phyloP scores from a whole-genome alignment of 64 coral and sea anemone species.

The Montipora sp. region DNA sequence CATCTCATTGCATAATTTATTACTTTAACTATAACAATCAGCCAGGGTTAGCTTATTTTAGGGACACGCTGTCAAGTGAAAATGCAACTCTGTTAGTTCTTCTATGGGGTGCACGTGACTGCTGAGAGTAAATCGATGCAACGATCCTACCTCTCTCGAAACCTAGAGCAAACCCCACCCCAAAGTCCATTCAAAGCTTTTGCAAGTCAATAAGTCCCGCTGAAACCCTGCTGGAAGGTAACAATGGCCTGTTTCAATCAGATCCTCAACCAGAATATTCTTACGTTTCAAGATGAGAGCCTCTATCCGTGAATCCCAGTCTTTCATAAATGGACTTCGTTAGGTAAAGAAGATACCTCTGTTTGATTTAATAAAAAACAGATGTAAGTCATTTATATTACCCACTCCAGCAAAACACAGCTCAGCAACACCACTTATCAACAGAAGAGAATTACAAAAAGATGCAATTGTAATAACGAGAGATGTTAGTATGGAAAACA shows the following conservation, averaged over 20 bases:
- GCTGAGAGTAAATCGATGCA: background rate
- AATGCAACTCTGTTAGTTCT: background rate
- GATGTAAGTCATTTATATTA: too few species aligned
- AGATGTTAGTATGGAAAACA: too few species aligned
- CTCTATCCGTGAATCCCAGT: constrained; percentile 53
- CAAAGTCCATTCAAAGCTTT: too few species aligned
- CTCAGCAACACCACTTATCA: background rate
- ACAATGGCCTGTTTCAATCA: too few species aligned
- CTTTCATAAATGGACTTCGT: constrained; percentile 10
- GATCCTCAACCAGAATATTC: background rate
- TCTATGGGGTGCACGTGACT: background rate
- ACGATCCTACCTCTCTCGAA: background rate
- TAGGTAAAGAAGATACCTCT: constrained; percentile 67
- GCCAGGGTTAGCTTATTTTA: too few species aligned
- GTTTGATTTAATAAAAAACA: background rate
- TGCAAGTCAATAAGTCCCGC: background rate
- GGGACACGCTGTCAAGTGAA: background rate
- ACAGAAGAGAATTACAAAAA: too few species aligned
- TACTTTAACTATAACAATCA: too few species aligned
- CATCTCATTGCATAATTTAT: too few species aligned
- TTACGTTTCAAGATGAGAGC: constrained; percentile 64
- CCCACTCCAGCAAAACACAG: background rate
- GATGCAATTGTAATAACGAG: too few species aligned
- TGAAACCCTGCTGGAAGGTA: background rate
- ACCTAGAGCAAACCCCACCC: too few species aligned